A percentile compares a stretch with the other conserved stretches of the same genome.
Conservation (phyloP, 2,888 invertebrate species). For the Lymantria dispar region DNA sequence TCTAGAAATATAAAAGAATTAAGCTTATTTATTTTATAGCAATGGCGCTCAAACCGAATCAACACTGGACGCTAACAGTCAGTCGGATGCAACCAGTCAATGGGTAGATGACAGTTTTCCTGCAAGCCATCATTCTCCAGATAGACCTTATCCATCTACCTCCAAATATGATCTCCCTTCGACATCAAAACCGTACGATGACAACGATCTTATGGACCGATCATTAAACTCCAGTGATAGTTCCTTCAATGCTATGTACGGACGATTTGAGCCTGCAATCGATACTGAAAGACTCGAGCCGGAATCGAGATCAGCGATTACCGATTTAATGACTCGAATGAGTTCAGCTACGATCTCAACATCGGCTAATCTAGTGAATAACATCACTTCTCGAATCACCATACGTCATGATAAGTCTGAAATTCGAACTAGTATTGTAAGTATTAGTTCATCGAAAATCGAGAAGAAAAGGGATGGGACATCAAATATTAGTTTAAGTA, state of each 20-base stretch:
- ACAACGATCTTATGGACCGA: constrained; percentile 70
- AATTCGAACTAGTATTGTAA: constrained; percentile 68
- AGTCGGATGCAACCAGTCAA: constrained; percentile 74
- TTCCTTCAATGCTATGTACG: constrained; percentile 70
- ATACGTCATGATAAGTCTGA: constrained; percentile 59
- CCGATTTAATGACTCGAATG: constrained; percentile 72
- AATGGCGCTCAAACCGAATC: constrained; percentile 57
- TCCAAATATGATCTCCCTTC: constrained; percentile 63
- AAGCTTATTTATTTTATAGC: constrained; percentile 26
- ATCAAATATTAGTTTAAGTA: constrained; percentile 67
- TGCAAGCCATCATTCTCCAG: constrained; percentile 56
- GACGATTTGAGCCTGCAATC: constrained; percentile 59
- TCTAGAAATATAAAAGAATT: no score
- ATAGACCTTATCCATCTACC: constrained; percentile 51
- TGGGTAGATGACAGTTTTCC: constrained; percentile 81
- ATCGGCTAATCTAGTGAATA: constrained; percentile 60
- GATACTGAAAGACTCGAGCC: constrained; percentile 57
- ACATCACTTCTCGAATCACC: constrained; percentile 47
- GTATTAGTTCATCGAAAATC: constrained; percentile 69
- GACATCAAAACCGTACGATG: constrained; percentile 66
- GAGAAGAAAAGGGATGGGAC: constrained; percentile 63
- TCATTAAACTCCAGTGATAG: constrained; percentile 71
- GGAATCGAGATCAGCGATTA: constrained; percentile 59
- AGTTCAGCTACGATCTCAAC: constrained; percentile 67
- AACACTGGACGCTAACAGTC: constrained; percentile 59